Evolutionary conservation across 2,797 vertebrate genomes (phyloP), one percentile per base, ranked within the genome.

Genomic region (Artibeus lituratus): DNA sequence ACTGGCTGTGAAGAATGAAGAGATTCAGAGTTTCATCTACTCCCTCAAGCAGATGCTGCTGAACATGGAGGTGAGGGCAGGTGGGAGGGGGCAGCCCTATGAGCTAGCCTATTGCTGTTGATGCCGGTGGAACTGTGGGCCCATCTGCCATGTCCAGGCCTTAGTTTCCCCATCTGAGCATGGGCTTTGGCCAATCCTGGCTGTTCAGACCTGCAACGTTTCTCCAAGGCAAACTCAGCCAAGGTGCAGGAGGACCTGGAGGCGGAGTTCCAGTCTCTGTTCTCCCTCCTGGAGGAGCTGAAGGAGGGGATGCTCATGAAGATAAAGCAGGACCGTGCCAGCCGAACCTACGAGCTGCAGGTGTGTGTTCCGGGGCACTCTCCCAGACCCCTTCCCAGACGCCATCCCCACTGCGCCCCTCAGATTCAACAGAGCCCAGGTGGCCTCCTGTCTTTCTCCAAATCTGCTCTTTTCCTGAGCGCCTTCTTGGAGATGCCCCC

Each of bases 291-390:
- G 98, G 99, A 99, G 0, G 99, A 99, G 98, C 98, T 99, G 97
- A 99, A 99, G 98, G 99, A 99, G 7, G 98, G 96, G 76, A 99
- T 99, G 99, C 35, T 99, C 94, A 99, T 99, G 29, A 99, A 99
- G 83, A 99, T 99, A 97, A 99, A 99, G 90, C 99, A 99, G 98
- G 99, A 99, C 90, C 98, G 99, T 0, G 99, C 99, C 97, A 99
- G 99, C 96, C 99, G 99, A 83, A 99, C 99, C 0, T 99, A 99
- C 0, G 99, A 99, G 97, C 98, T 99, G 44, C 99, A 99, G 99
- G 99, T 99, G 37, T 51, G 47, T 10, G 24, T 26, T 51, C 26
- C 21, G 2, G 53, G 29, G 32, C 5, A 8, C 18, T 82, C 37
- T 32, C 22, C 65, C 0, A 0, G 7, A 4, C 2, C 11, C 3